Evolutionary conservation across 2,113 vertebrate genomes (phyloP).

Genomic region (Ciconia stormi): DNA sequence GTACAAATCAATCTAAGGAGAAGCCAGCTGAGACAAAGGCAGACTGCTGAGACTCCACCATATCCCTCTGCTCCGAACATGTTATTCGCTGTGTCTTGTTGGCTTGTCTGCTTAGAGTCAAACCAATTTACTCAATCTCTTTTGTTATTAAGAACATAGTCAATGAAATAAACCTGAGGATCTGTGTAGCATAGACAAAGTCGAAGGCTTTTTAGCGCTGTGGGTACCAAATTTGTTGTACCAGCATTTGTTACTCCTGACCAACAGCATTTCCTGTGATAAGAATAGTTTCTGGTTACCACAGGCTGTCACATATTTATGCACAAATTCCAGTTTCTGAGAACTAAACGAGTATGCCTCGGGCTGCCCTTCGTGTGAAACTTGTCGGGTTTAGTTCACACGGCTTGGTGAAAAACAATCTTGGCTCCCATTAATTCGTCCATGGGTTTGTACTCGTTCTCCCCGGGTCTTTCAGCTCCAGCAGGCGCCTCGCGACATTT

Average conservation of each 20-base stretch:
- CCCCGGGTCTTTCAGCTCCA: not conserved
- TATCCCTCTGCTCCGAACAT: not conserved
- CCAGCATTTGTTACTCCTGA: not conserved
- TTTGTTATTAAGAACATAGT: not conserved
- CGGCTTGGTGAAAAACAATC: not conserved
- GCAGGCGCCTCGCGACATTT: not conserved
- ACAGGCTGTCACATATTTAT: not conserved
- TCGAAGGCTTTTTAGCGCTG: not conserved
- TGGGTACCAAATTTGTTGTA: not conserved
- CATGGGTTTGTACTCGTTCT: not conserved
- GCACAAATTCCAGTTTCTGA: conserved; percentile 34
- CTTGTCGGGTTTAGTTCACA: conserved; percentile 14
- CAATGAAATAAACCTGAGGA: not conserved
- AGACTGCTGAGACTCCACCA: not conserved
- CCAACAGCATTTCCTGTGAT: conserved; percentile 23
- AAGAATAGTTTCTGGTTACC: conserved; percentile 33
- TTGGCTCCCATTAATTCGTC: not conserved
- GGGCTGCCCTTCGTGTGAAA: not conserved
- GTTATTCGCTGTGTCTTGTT: not conserved
- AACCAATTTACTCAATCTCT: not conserved
- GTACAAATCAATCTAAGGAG: not conserved
- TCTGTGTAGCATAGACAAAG: not conserved
- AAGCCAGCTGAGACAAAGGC: not conserved
- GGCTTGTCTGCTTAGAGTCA: not conserved
- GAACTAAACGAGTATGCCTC: not conserved